Evolutionary conservation across 2,113 vertebrate genomes (phyloP), one percentile per base, ranked within the genome.

Genomic region (Thalassoma bifasciatum): DNA sequence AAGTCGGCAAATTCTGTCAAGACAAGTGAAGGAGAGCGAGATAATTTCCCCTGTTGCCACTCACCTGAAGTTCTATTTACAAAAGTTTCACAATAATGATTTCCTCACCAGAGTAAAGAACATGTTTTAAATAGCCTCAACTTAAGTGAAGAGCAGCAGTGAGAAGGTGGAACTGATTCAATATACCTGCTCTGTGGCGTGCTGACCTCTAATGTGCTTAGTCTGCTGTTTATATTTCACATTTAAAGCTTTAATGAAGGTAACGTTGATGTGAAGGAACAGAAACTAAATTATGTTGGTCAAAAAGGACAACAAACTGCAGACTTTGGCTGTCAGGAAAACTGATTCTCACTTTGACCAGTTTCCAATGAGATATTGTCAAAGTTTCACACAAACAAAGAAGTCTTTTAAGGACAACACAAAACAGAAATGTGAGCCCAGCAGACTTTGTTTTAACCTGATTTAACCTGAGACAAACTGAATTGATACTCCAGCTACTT

Each of bases 1-100:
- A 47, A 51, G 75, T 64, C 66, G 44, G 26, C 26, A 4, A 58
- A 22, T 53, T 70, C 21, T 81, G 52, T 68, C 38, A 42, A 21
- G 52, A 47, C 19, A 10, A 10, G 11, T 47, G 23, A 42, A 22
- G 38, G 34, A 47, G 68, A 5, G 26, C 11, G 59, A 59, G 30
- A 22, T 47, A 3, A 40, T 26, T 60, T 22, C 59, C 37, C 0
- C 12, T 6, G 51, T 13, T 1, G 22, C 44, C 44, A 19, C 22
- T 23, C 47, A 9, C 24, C 36, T 58, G 59, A 14, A 10, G 34
- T 65, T 46, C 36, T n/a, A 11, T 37, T 46, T 2, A 46, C 61
- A 12, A 3, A 21, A 14, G 21, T 34, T 6, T 42, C 40, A 14
- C 14, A 22, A 30, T 49, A 36, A 1, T 0, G 8, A 24, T 26